Evolutionary conservation across 1,140 invertebrate species (phyloP).

Genomic region (Drosophila santomea): DNA sequence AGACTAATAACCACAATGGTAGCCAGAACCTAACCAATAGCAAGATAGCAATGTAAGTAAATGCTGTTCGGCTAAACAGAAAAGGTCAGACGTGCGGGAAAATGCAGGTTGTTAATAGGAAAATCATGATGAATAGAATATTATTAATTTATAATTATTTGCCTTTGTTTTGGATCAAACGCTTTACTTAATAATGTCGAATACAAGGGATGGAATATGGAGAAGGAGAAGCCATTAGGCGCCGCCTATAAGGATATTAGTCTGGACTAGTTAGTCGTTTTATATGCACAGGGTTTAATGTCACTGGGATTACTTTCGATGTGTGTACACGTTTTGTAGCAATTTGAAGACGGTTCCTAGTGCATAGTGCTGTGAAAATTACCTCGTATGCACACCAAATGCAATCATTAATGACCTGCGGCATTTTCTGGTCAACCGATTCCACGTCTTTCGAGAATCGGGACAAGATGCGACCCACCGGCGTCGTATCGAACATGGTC

Average conservation of each 20-base stretch:
- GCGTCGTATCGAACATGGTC: slow-evolving; percentile 95
- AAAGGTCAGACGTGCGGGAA: slow-evolving; percentile 27
- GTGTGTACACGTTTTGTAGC: slow-evolving; percentile 25
- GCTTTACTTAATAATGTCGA: slow-evolving; percentile 42
- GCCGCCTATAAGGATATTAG: slow-evolving; percentile 25
- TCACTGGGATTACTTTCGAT: slow-evolving; percentile 18
- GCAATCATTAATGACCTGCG: slow-evolving; percentile 89
- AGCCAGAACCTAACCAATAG: slow-evolving; percentile 89
- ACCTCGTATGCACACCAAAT: slow-evolving; percentile 93
- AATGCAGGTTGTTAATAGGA: slow-evolving; percentile 55
- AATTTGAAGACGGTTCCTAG: slow-evolving; percentile 33
- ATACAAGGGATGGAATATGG: background rate
- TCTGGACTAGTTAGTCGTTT: slow-evolving; percentile 11
- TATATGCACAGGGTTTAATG: slow-evolving; percentile 19
- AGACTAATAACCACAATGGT: slow-evolving; percentile 95
- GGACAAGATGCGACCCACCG: slow-evolving; percentile 93
- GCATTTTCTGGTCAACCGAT: slow-evolving; percentile 90
- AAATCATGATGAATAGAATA: slow-evolving; percentile 35
- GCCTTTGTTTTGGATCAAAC: slow-evolving; percentile 40
- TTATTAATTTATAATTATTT: slow-evolving; percentile 20
- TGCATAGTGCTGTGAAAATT: slow-evolving; percentile 79
- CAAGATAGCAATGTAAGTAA: slow-evolving; percentile 47
- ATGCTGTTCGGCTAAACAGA: background rate
- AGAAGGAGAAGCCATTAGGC: slow-evolving; percentile 5
- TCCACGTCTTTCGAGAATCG: slow-evolving; percentile 93